Evolutionary conservation across 2,888 invertebrate species (phyloP), one percentile per base, ranked within the genome.

Genomic region (Metacarcinus magister): DNA sequence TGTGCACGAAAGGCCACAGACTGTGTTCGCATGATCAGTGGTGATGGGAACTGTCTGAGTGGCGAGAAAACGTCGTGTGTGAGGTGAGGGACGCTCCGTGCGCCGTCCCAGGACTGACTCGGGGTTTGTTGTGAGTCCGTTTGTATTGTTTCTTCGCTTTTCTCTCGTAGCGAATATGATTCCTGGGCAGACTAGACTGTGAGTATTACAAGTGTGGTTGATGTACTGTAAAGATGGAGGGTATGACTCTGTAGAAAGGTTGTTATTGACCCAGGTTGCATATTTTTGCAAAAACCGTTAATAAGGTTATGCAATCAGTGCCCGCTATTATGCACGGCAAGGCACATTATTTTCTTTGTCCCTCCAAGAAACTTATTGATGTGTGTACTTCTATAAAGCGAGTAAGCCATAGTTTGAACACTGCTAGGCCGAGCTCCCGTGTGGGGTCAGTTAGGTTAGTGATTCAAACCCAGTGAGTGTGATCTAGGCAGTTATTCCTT

Each of bases 91-190:
- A 96, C 94, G 96, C 96, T 75, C 32, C 96, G 91, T 90, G 94
- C 94, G 94, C 94, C 92, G 87, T 94, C 94, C 96, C 46, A 4
- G 82, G 96, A 82, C 92, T 94, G 87, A 92, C 92, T 87, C 94
- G 43, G 94, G 94, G 96, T 96, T 96, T 96, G 96, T 96, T 96
- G 94, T 94, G 91, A 96, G 48, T 94, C 60, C 75, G 44, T 95
- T 91, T 92, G 46, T 44, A 28, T 92, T 92, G 67, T 92, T 28
- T 75, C 90, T 48, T 60, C 19, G 75, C 75, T 48, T 67, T 75
- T 75, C 44, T 92, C n/a, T 28, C 89, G 87, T 75, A n/a, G 28
- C 46, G 39, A 46, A 89, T 43, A 89, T 46, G 87, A 46, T 28
- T 89, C 48, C 48, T 46, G 46, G 39, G 60, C 43, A 87, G 46